phyloP scores from a whole-genome alignment of 2,797 vertebrate species.

The Falco biarmicus region DNA sequence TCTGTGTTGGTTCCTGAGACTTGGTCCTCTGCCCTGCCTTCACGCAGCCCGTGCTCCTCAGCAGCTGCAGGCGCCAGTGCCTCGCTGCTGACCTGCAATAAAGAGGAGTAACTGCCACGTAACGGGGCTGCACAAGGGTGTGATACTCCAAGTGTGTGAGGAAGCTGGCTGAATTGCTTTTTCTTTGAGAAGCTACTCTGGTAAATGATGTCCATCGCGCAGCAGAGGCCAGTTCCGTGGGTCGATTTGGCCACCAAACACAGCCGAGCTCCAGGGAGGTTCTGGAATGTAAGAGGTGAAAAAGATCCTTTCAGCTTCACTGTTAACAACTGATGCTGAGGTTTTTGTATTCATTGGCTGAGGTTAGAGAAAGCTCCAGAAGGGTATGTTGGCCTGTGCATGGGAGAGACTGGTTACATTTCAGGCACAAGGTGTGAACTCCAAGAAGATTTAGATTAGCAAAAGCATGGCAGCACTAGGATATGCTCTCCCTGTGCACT shows the following conservation, averaged over 20 bases:
- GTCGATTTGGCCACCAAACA: not conserved
- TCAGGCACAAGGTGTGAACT: not conserved
- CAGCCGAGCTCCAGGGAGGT: not conserved
- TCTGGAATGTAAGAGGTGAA: not conserved
- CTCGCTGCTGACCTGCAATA: not conserved
- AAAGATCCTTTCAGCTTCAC: not conserved
- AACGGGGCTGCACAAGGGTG: not conserved
- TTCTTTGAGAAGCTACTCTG: not conserved
- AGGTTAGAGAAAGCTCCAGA: not conserved
- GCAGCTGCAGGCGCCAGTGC: not conserved
- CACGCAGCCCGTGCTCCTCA: not conserved
- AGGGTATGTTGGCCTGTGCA: not conserved
- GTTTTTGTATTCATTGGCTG: not conserved
- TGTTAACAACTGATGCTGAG: not conserved
- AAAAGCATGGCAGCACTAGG: not conserved
- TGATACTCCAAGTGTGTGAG: not conserved
- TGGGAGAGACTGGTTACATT: not conserved
- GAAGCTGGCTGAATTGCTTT: not conserved
- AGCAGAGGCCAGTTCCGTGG: not conserved
- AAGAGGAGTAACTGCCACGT: not conserved
- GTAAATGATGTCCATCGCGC: not conserved
- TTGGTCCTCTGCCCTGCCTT: not conserved
- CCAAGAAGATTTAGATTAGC: not conserved
- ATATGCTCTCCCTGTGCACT: not conserved
- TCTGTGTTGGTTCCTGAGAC: not conserved